Conservation (phyloP, 1,140 invertebrate species). For the Aphaenogaster ashmeadi region DNA sequence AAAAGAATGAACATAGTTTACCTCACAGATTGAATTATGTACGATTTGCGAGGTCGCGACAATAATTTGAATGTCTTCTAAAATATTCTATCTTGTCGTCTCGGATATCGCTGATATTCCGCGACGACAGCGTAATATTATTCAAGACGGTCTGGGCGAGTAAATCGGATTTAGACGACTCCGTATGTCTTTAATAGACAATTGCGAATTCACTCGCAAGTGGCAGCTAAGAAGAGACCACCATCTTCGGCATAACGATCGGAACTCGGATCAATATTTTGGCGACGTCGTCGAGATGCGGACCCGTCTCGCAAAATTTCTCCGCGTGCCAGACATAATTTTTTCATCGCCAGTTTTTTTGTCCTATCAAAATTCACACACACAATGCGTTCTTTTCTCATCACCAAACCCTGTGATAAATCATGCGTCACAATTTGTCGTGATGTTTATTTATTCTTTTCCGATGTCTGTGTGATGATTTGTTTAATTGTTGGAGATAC, state of each 20-base stretch:
- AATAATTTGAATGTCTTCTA: conserved; percentile 18
- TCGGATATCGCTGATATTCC: conserved; percentile 1
- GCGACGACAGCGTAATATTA: conserved; percentile 39
- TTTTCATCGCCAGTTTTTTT: not conserved
- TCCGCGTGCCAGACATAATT: not conserved
- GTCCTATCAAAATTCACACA: not conserved
- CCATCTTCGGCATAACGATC: not conserved
- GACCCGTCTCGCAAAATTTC: not conserved
- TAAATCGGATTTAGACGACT: conserved; percentile 32
- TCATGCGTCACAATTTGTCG: conserved; percentile 4
- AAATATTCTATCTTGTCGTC: conserved; percentile 37
- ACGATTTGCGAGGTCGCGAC: not conserved
- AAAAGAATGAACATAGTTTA: not conserved
- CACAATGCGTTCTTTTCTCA: not conserved
- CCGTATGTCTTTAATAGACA: conserved; percentile 39
- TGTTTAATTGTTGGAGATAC: not conserved
- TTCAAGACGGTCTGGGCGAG: conserved; percentile 19
- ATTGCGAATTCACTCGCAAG: conserved; percentile 18
- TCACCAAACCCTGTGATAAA: conserved; percentile 18
- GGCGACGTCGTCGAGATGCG: not conserved
- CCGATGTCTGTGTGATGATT: not conserved
- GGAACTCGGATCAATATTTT: conserved; percentile 35
- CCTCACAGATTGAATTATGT: not conserved
- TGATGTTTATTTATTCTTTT: not conserved
- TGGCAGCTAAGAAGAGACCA: not conserved